phyloP scores from a whole-genome alignment of 1,140 invertebrate species.

The Ostrea denselamellosa region DNA sequence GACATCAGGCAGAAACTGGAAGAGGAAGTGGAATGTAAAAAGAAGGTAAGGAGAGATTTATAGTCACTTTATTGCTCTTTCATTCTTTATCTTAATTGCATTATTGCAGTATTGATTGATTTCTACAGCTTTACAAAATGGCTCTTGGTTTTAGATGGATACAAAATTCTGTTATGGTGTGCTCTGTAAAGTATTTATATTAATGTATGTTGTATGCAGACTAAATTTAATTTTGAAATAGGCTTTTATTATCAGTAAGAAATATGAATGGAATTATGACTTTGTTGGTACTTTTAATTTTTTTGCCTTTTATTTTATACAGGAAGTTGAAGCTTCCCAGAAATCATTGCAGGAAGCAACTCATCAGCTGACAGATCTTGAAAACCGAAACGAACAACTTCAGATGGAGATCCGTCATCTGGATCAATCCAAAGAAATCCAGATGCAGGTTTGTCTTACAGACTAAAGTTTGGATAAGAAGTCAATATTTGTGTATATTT shows the following conservation, averaged over 20 bases:
- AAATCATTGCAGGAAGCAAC: constrained; percentile 54
- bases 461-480: too few species aligned
- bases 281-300: not conserved
- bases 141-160: not conserved
- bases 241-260: not conserved
- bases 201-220: not conserved
- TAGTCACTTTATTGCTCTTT: not conserved
- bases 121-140: not conserved
- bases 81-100: not conserved
- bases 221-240: not conserved
- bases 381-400: constrained; percentile 81
- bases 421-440: constrained; percentile 48
- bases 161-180: not conserved
- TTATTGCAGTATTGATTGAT: not conserved
- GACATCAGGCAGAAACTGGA: not conserved
- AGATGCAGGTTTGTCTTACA: constrained; percentile 43
- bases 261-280: not conserved
- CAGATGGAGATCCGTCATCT: constrained; percentile 53
- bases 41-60: constrained; percentile 3
- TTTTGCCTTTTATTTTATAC: constrained; percentile 26
- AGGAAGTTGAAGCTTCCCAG: constrained; percentile 54
- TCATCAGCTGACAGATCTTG: constrained; percentile 84
- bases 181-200: not conserved
- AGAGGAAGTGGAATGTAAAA: constrained; percentile 27
- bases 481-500: too few species aligned